phyloP scores from a whole-genome alignment of 2,113 vertebrate genomes.

The Paralichthys olivaceus region DNA sequence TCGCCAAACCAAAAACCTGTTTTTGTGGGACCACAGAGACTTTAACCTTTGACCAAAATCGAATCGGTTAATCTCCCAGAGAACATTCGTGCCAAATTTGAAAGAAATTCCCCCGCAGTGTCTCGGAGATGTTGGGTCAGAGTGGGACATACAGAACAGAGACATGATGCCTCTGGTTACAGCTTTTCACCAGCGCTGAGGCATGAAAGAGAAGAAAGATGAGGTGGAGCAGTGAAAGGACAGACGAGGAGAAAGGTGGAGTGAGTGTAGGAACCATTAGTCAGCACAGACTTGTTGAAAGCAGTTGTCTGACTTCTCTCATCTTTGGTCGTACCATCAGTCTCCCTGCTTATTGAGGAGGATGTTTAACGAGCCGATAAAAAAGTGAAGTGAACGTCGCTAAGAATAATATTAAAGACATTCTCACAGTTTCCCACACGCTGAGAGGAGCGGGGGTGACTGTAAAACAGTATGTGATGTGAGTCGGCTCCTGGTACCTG shows the following conservation, averaged over 20 bases:
- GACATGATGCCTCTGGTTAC: neutral
- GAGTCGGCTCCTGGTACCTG: conserved; percentile 82
- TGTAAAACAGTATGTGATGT: too few relatives aligned
- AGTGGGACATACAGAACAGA: neutral
- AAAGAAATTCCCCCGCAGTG: neutral
- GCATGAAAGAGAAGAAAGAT: neutral
- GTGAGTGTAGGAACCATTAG: conserved; percentile 33
- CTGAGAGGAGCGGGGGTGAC: neutral
- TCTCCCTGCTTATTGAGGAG: conserved; percentile 38
- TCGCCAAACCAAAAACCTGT: too few relatives aligned
- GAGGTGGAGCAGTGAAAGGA: neutral
- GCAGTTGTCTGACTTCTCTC: conserved; percentile 61
- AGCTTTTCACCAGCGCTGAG: neutral
- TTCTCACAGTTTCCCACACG: neutral
- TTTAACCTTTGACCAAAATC: too few relatives aligned
- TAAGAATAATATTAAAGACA: conserved; percentile 36
- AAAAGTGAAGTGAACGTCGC: conserved; percentile 45
- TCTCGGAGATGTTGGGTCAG: too few relatives aligned
- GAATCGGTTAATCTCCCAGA: too few relatives aligned
- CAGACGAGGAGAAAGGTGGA: neutral
- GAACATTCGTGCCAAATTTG: neutral
- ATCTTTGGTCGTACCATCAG: conserved; percentile 49
- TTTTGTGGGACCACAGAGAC: too few relatives aligned
- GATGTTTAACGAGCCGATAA: conserved; percentile 63
- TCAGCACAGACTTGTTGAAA: conserved; percentile 40